Conservation (phyloP, 2,888 invertebrate genomes). For the Neoscelio sp. region DNA sequence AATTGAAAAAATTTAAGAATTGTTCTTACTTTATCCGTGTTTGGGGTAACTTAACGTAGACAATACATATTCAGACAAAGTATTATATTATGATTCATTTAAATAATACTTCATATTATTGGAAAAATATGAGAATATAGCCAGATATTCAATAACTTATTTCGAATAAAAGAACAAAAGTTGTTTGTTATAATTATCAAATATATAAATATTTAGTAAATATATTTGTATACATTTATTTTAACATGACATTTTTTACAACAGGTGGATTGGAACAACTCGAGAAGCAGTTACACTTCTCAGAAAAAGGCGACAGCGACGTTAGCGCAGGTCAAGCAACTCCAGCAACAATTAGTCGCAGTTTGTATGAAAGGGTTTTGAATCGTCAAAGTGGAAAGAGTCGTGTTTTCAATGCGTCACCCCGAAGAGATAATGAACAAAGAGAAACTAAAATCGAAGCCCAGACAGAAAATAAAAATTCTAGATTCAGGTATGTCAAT, state of each 20-base stretch:
- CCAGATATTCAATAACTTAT: no score
- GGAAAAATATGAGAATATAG: no score
- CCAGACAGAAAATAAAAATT: conserved; percentile 49
- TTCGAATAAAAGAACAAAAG: no score
- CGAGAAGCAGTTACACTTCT: conserved; percentile 89
- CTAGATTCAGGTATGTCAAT: conserved; percentile 78
- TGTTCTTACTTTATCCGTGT: no score
- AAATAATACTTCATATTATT: no score
- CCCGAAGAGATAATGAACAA: conserved; percentile 80
- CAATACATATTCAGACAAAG: no score
- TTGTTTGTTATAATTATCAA: no score
- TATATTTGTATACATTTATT: not conserved
- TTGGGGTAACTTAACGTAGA: no score
- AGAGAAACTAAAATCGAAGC: conserved; percentile 41
- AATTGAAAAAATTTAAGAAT: no score
- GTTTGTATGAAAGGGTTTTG: conserved; percentile 90
- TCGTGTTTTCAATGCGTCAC: conserved; percentile 63
- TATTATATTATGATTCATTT: no score
- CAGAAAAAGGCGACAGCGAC: conserved; percentile 80
- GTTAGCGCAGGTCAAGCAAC: conserved; percentile 84
- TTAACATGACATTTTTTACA: conserved; percentile 13
- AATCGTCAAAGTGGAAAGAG: conserved; percentile 79
- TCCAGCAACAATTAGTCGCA: conserved; percentile 89
- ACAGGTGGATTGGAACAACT: conserved; percentile 92
- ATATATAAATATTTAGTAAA: no score